Percentiles rank a stretch among this genome's conserved stretches.
Evolutionary conservation across 1,140 invertebrate species (phyloP).

Genomic region (Piezodorus guildinii): DNA sequence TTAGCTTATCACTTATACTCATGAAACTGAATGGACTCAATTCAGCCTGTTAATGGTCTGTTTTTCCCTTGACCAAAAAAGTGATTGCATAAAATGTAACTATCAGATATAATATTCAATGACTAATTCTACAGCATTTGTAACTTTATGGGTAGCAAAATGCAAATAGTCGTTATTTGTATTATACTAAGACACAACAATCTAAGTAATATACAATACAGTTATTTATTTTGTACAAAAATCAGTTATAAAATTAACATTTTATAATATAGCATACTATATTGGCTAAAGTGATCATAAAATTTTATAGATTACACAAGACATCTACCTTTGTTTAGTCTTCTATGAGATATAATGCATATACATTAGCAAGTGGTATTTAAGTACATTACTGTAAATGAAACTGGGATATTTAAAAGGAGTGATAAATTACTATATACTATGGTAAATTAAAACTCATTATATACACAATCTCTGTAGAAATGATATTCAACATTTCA

Average conservation of each 20-base stretch:
- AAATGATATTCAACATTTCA: constrained; percentile 10
- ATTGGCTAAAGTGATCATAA: constrained; percentile 31
- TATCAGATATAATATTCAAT: too few species aligned
- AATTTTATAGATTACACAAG: constrained; percentile 26
- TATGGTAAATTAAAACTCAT: constrained; percentile 3
- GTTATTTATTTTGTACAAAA: constrained; percentile 34
- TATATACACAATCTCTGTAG: not conserved
- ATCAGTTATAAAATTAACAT: constrained; percentile 34
- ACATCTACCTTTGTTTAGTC: constrained; percentile 26
- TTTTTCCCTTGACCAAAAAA: too few species aligned
- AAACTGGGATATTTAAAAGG: not conserved
- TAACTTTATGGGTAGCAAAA: too few species aligned
- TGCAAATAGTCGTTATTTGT: too few species aligned
- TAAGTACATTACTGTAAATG: constrained; percentile 3
- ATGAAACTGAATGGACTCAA: too few species aligned
- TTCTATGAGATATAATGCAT: constrained; percentile 25
- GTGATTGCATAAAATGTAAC: too few species aligned
- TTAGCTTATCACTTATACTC: too few species aligned
- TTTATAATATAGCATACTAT: constrained; percentile 32
- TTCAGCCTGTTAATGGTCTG: too few species aligned
- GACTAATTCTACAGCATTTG: too few species aligned
- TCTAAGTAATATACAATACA: constrained; percentile 25
- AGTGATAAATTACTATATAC: constrained; percentile 1
- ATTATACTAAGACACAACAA: not conserved
- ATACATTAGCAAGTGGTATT: constrained; percentile 23